Evolutionary conservation across 2,888 invertebrate species (phyloP).

Genomic region (Mesochorus sp.): DNA sequence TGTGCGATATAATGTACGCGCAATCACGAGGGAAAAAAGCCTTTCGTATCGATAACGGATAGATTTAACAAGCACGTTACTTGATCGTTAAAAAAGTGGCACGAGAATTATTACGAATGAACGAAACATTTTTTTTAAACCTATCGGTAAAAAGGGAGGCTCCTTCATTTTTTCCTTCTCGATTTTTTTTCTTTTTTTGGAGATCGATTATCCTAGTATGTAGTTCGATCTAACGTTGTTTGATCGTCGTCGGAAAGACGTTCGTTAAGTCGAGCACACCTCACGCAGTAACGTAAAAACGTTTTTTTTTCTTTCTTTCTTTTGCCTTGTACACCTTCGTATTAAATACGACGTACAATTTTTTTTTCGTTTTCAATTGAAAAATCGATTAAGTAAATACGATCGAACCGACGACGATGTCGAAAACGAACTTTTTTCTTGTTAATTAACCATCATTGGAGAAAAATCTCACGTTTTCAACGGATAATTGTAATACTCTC

Average conservation of each 20-base stretch:
- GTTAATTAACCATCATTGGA: background rate
- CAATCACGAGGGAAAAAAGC: conserved; percentile 36
- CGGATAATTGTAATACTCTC: background rate
- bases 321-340: conserved; percentile 21
- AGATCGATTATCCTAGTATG: conserved; percentile 19
- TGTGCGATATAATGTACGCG: conserved; percentile 38
- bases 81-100: conserved; percentile 72
- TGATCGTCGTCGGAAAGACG: conserved; percentile 33
- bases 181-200: background rate
- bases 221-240: conserved; percentile 16
- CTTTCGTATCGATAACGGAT: conserved; percentile 66
- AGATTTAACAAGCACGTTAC: conserved; percentile 75
- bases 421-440: background rate
- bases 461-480: conserved; percentile 4
- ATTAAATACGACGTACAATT: conserved; percentile 41
- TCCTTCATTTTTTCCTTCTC: conserved; percentile 29
- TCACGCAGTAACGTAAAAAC: background rate
- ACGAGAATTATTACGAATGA: conserved; percentile 70
- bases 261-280: conserved; percentile 27
- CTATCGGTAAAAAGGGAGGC: conserved; percentile 58
- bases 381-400: conserved; percentile 21
- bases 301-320: conserved; percentile 4
- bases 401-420: conserved; percentile 27
- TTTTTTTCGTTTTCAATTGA: background rate
- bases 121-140: conserved; percentile 61